These are phyloP conservation scores for Ornithoptera priamus DNA, from an alignment of 2,888 invertebrate species.

Conservation along the genomic window DNA sequence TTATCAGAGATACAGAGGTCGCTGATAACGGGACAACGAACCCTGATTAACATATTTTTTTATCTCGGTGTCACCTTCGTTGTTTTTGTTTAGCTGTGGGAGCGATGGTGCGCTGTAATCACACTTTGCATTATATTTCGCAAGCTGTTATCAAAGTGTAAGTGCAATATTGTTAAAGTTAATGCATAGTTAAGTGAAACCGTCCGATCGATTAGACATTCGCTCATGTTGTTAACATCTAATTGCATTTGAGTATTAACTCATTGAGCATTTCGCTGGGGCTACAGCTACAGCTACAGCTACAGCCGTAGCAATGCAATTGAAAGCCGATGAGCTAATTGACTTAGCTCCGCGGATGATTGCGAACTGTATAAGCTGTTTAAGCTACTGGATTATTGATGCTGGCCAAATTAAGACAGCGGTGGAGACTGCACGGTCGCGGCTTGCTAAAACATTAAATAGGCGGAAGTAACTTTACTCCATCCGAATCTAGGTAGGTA, in stretches of 20 bases:
- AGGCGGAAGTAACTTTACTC: too few species aligned
- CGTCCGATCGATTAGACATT: not conserved
- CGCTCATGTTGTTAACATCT: slow-evolving; percentile 4
- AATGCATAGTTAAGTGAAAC: too few species aligned
- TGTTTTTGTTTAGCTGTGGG: slow-evolving; percentile 19
- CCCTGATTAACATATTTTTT: slow-evolving; percentile 33
- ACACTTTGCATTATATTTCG: too few species aligned
- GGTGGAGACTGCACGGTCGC: too few species aligned
- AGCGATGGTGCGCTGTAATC: too few species aligned
- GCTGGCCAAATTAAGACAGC: not conserved
- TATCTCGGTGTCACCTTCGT: slow-evolving; percentile 44
- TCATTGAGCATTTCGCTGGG: slow-evolving; percentile 25
- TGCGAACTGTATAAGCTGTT: slow-evolving; percentile 24
- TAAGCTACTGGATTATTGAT: slow-evolving; percentile 20
- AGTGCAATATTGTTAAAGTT: too few species aligned
- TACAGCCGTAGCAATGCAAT: slow-evolving; percentile 28
- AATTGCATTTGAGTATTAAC: slow-evolving; percentile 23
- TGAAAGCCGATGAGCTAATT: slow-evolving; percentile 29
- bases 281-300: slow-evolving; percentile 7
- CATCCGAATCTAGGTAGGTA: too few species aligned
- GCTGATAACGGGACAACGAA: slow-evolving; percentile 37
- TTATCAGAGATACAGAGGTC: slow-evolving; percentile 40
- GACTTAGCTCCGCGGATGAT: slow-evolving; percentile 24
- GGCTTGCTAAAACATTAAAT: too few species aligned
- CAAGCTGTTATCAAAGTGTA: too few species aligned